Evolutionary conservation across 2,113 vertebrate species (phyloP).

Genomic region (Equus przewalskii): DNA sequence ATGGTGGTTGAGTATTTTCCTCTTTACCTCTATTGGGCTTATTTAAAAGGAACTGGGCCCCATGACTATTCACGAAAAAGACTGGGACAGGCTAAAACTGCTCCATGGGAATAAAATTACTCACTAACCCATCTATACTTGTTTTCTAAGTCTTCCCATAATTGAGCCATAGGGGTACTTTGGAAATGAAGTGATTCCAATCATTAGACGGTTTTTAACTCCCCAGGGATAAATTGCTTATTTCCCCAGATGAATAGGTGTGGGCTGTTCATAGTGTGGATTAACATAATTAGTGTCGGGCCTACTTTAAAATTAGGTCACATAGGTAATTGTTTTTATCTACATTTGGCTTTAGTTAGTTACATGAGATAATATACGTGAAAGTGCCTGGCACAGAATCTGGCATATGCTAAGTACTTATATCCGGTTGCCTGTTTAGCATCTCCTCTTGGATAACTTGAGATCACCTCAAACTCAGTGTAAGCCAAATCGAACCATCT

Average conservation of each 20-base stretch:
- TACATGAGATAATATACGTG: constrained; percentile 29
- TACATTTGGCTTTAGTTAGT: constrained; percentile 64
- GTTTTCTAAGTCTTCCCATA: background rate
- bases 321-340: constrained; percentile 61
- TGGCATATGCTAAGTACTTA: background rate
- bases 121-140: background rate
- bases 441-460: background rate
- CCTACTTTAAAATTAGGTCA: constrained; percentile 59
- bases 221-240: constrained; percentile 50
- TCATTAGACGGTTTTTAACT: constrained; percentile 18
- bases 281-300: constrained; percentile 48
- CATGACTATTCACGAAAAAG: background rate
- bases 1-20: background rate
- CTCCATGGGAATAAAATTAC: constrained; percentile 4
- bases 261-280: constrained; percentile 24
- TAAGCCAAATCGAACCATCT: background rate
- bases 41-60: background rate
- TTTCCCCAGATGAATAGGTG: constrained; percentile 53
- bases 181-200: constrained; percentile 47
- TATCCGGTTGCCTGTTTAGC: background rate
- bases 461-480: background rate
- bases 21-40: background rate
- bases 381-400: background rate
- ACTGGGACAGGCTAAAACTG: background rate
- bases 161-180: background rate